Percentiles rank a stretch among this genome's conserved stretches.
Conservation (phyloP, 2,797 vertebrate genomes). For the Phalloptychus januarius region DNA sequence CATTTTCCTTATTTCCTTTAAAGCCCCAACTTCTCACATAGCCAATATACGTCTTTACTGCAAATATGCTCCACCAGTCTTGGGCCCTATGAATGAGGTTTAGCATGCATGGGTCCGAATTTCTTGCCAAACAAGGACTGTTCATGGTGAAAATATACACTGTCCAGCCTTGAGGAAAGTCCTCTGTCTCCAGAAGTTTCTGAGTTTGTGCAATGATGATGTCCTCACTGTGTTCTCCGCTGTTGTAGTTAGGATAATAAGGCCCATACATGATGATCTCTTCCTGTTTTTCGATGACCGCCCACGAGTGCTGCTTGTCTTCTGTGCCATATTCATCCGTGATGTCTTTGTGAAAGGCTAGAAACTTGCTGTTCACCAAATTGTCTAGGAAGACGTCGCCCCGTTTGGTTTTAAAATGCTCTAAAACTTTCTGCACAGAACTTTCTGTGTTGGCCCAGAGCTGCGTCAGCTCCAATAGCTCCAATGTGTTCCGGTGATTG, state of each 20-base stretch:
- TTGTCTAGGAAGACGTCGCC: conserved; percentile 31
- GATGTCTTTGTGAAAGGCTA: conserved; percentile 61
- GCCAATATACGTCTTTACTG: conserved; percentile 64
- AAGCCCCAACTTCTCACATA: conserved; percentile 70
- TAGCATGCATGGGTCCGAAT: conserved; percentile 61
- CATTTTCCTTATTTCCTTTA: conserved; percentile 66
- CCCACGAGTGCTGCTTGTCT: conserved; percentile 70
- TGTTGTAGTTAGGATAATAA: conserved; percentile 67
- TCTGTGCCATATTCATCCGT: conserved; percentile 59
- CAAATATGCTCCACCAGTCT: conserved; percentile 60
- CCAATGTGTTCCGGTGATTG: neutral
- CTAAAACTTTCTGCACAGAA: conserved; percentile 46
- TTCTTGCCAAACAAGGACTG: conserved; percentile 68
- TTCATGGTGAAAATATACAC: conserved; percentile 69
- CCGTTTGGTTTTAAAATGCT: conserved; percentile 30
- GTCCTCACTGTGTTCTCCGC: conserved; percentile 66
- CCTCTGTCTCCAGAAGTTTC: conserved; percentile 53
- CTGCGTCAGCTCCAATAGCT: conserved; percentile 28
- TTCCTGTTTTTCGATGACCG: conserved; percentile 65
- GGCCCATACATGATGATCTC: conserved; percentile 67
- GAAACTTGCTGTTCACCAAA: conserved; percentile 46
- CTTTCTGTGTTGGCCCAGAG: conserved; percentile 54
- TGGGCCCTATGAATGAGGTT: conserved; percentile 60
- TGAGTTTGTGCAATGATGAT: conserved; percentile 64
- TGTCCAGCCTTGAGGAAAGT: conserved; percentile 16